phyloP scores from a whole-genome alignment of 2,888 invertebrate genomes.

The Parnassius orleans region DNA sequence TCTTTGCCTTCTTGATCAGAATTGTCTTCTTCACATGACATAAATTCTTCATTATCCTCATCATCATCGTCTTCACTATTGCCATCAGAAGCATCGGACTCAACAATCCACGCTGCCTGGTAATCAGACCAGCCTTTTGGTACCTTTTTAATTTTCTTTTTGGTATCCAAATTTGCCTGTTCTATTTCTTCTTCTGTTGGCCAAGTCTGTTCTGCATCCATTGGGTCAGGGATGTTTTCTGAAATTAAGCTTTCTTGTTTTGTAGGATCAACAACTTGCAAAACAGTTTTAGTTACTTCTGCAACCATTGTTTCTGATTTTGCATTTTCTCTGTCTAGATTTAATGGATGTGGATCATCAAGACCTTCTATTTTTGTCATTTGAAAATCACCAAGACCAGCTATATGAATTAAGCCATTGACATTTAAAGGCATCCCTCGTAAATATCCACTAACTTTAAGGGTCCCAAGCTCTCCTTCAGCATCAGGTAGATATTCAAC shows the following conservation, averaged over 20 bases:
- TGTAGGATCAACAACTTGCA: slow-evolving; percentile 82
- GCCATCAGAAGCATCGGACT: slow-evolving; percentile 81
- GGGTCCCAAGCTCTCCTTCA: slow-evolving; percentile 80
- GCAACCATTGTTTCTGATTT: slow-evolving; percentile 69
- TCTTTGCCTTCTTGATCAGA: slow-evolving; percentile 76
- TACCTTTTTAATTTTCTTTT: slow-evolving; percentile 88
- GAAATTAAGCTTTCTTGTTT: slow-evolving; percentile 88
- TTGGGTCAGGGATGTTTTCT: slow-evolving; percentile 92
- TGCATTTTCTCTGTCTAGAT: slow-evolving; percentile 73
- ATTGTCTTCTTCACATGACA: slow-evolving; percentile 77
- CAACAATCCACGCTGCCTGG: slow-evolving; percentile 96
- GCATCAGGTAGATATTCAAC: slow-evolving; percentile 82
- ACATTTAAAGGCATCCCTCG: slow-evolving; percentile 91
- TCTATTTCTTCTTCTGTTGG: slow-evolving; percentile 95
- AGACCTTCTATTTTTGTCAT: slow-evolving; percentile 88
- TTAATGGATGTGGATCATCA: slow-evolving; percentile 85
- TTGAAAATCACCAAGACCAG: slow-evolving; percentile 96
- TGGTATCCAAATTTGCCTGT: slow-evolving; percentile 84
- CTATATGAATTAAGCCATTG: slow-evolving; percentile 93
- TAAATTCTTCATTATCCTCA: slow-evolving; percentile 63
- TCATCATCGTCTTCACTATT: slow-evolving; percentile 60
- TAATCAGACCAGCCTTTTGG: slow-evolving; percentile 98
- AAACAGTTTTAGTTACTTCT: slow-evolving; percentile 62
- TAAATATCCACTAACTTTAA: slow-evolving; percentile 93
- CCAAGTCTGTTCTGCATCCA: slow-evolving; percentile 99